A percentile compares a stretch with the other conserved stretches of the same genome.
These are phyloP conservation scores for Lepilemur ruficaudatus DNA, from an alignment of 2,797 vertebrate genomes.

Conservation along the genomic window DNA sequence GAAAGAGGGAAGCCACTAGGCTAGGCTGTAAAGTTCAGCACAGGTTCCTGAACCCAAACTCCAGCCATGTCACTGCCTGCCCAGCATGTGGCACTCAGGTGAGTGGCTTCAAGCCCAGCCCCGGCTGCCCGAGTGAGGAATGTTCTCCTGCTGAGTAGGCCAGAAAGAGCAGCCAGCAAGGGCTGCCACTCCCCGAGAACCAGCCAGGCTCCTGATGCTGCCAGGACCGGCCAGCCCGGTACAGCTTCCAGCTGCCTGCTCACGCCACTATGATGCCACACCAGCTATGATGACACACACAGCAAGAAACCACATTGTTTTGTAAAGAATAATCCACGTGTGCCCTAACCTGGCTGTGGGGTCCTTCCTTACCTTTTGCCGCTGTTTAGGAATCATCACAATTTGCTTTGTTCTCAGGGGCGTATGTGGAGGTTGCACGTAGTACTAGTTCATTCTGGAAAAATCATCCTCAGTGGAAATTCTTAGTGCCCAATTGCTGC, in stretches of 20 bases:
- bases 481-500: not conserved
- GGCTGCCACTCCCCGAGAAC: not conserved
- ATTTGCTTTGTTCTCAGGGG: not conserved
- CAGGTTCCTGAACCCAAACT: not conserved
- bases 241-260: not conserved
- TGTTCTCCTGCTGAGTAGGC: slow-evolving; percentile 54
- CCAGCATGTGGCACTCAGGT: not conserved
- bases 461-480: not conserved
- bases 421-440: not conserved
- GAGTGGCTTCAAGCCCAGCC: slow-evolving; percentile 36
- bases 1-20: not conserved
- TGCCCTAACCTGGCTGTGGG: not conserved
- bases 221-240: not conserved
- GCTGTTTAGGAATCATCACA: not conserved
- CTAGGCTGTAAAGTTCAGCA: not conserved
- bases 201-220: not conserved
- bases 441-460: not conserved
- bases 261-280: not conserved
- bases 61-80: not conserved
- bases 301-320: not conserved
- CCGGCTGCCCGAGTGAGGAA: slow-evolving; percentile 48
- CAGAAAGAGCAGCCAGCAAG: not conserved
- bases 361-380: not conserved
- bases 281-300: not conserved
- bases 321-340: not conserved